phyloP scores from a whole-genome alignment of 2,113 vertebrate species.

The Brienomyrus brachyistius region DNA sequence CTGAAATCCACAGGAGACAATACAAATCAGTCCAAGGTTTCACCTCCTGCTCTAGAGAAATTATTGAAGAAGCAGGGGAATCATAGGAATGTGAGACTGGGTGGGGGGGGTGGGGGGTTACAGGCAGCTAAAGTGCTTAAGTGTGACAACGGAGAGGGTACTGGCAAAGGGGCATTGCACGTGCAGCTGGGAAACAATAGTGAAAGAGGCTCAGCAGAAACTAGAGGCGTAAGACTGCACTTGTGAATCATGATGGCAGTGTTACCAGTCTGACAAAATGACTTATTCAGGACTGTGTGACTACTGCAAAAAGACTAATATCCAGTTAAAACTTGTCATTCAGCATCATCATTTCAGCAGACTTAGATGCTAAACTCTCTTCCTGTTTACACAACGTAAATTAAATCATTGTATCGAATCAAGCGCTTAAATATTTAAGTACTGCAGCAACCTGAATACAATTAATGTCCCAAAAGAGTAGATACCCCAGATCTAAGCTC shows the following conservation, averaged over 20 bases:
- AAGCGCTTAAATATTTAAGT: neutral
- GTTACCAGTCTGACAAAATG: neutral
- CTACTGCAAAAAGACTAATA: neutral
- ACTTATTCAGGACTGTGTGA: neutral
- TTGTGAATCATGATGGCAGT: neutral
- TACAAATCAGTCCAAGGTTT: neutral
- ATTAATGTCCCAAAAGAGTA: neutral
- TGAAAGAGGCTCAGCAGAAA: neutral
- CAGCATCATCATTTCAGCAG: neutral
- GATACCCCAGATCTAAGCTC: neutral
- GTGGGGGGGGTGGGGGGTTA: neutral
- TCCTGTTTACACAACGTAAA: neutral
- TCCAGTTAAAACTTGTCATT: neutral
- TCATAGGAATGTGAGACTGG: neutral
- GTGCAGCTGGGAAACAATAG: neutral
- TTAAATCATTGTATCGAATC: neutral
- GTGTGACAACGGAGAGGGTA: neutral
- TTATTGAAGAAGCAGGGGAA: neutral
- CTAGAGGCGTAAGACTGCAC: neutral
- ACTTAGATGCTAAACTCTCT: neutral
- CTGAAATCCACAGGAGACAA: neutral
- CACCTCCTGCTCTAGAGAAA: neutral
- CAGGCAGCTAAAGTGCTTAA: neutral
- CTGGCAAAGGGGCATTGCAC: neutral
- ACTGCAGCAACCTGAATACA: neutral